These are phyloP conservation scores for Sinocyclocheilus grahami DNA, from an alignment of 2,113 vertebrate genomes.

Conservation along the genomic window DNA sequence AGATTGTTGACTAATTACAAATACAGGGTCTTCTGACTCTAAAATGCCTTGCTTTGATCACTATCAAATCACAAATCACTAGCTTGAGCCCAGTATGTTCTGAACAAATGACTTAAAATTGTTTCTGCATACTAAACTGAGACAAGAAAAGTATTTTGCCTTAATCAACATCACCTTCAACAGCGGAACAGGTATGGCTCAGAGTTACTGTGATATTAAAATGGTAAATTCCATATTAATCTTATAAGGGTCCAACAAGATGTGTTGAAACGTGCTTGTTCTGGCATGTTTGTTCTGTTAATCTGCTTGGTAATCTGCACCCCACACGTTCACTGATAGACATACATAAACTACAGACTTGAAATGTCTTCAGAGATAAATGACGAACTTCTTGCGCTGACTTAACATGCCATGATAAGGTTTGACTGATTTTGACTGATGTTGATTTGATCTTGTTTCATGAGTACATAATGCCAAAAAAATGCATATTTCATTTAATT, in stretches of 20 bases:
- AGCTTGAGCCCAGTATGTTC: background rate
- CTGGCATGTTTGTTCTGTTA: background rate
- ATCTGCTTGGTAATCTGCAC: background rate
- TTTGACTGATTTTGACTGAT: background rate
- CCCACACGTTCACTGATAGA: background rate
- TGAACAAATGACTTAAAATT: background rate
- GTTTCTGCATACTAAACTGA: slow-evolving; percentile 34
- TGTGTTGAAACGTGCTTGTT: slow-evolving; percentile 9
- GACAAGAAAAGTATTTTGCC: background rate
- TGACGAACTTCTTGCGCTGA: background rate
- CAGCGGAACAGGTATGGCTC: background rate
- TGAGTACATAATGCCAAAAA: background rate
- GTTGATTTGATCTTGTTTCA: background rate
- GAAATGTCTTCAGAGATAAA: background rate
- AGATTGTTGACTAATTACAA: slow-evolving; percentile 29
- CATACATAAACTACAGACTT: background rate
- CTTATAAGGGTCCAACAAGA: background rate
- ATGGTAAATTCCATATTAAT: background rate
- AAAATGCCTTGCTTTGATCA: background rate
- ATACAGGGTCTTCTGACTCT: slow-evolving; percentile 12
- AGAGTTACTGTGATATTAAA: background rate
- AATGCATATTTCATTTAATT: background rate
- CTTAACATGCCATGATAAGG: background rate
- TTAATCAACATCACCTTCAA: background rate
- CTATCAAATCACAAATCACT: background rate